These are phyloP conservation scores for Nemapogon koenigi DNA, from an alignment of 2,888 invertebrate species.

Conservation along the genomic window DNA sequence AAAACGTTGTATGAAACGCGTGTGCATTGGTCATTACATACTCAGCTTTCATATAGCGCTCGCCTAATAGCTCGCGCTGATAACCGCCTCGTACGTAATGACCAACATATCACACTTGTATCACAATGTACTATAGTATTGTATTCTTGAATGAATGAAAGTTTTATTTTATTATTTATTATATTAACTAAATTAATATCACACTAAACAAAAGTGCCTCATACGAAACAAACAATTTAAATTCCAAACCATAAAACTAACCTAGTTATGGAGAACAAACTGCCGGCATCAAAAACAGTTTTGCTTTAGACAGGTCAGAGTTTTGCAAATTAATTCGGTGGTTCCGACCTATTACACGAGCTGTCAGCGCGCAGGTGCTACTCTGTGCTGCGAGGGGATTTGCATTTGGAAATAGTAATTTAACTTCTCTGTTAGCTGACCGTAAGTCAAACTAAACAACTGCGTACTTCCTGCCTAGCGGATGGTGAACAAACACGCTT, in stretches of 20 bases:
- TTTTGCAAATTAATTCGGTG: slow-evolving; percentile 58
- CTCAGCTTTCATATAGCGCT: no score
- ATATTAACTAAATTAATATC: no score
- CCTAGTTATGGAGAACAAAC: slow-evolving; percentile 24
- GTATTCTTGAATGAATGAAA: no score
- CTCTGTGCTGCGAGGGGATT: slow-evolving; percentile 35
- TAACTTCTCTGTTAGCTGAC: slow-evolving; percentile 46
- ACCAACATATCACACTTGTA: no score
- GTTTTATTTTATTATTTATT: no score
- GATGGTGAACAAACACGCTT: slow-evolving; percentile 2
- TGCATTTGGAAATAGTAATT: slow-evolving; percentile 56
- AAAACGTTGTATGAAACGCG: no score
- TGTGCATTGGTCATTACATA: no score
- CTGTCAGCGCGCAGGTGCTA: slow-evolving; percentile 55
- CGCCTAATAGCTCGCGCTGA: no score
- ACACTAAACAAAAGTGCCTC: no score
- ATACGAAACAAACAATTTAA: no score
- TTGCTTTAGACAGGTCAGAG: slow-evolving; percentile 45
- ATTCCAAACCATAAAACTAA: slow-evolving; percentile 9
- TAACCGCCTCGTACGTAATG: no score
- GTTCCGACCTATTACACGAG: slow-evolving; percentile 57
- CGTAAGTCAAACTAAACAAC: slow-evolving; percentile 37
- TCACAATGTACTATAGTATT: no score
- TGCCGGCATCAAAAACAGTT: slow-evolving; percentile 44
- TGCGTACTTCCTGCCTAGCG: slow-evolving; percentile 4